Evolutionary conservation across 2,888 invertebrate genomes (phyloP), one percentile per base, ranked within the genome.

Genomic region (Octonoba sinensis): DNA sequence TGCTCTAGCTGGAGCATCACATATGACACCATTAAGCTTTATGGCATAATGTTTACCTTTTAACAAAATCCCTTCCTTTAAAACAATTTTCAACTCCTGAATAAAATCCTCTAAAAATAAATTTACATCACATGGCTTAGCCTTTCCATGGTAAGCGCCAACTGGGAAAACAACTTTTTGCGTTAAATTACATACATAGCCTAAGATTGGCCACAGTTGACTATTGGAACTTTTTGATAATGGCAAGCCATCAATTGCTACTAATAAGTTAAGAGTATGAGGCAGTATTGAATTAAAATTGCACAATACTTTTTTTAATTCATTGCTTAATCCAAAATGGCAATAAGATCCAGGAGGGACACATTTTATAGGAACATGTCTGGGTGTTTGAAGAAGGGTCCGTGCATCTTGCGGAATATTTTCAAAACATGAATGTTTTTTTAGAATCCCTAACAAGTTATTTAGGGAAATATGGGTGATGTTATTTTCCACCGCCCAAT

Each of bases 1-100:
- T 51, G 69, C 24, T 54, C 54, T 69, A 3, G 69, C 69, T 24
- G 69, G 69, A 27, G 69, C 44, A 56, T 69, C 69, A 44, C 64
- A 64, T 4, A 64, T 64, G 2, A 59, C 20, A 22, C 59, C 59
- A 3, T 22, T 59, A 3, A 59, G 11, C 15, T 47, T 51, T n/a
- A 51, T 8, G 3, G 3, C 11, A 51, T 51, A 4, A 8, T 4
- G 3, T 18, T 18, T 8, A 51, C 12, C 11, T 18, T 59, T 4
- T 6, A 13, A 16, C 1, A 16, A 15, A 59, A 59, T 24, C 3
- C 59, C 59, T 3, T 59, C 20, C 15, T 13, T 20, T 3, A 59
- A 11, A 2, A 59, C 3, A 3, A 18, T 3, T 11, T 59, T 20
- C 15, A 20, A 3, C 24, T 59, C 59, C 1, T 2, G 4, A 1